Evolutionary conservation across 2,888 invertebrate species (phyloP), one percentile per base, ranked within the genome.

Genomic region (Cylloceria caligata): DNA sequence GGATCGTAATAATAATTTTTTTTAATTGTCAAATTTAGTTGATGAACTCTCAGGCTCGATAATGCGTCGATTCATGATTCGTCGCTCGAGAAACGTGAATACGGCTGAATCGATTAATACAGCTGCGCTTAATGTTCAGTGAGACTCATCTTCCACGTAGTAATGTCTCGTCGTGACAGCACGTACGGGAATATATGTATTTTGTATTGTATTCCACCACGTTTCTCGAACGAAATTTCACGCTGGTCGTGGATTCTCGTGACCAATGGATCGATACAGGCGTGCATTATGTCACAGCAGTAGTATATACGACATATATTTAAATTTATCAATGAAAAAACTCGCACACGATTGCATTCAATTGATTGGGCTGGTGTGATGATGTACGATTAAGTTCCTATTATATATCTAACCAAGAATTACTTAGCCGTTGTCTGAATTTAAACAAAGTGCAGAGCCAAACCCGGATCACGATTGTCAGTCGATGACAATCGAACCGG

Each of bases 331-430:
- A n/a, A n/a, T n/a, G n/a, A n/a, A n/a, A 24, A 36, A 19, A 62
- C 6, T 62, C 62, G 34, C 62, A 36, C 57, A 62, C 19, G 4
- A 42, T 55, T 69, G 42, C 64, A 47, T 75, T 57, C 11, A 52
- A 78, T 69, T 21, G 34, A 57, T 19, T 39, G 65, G 74, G 67
- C 81, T 79, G 77, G 76, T 81, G 85, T 80, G 82, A 84, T 81
- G 77, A 86, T 80, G 85, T 87, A 86, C 86, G 85, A 87, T 89
- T 88, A 87, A 90, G 90, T 90, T 90, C 89, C 90, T 90, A 90
- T 90, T 90, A 86, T 77, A 88, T 88, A 85, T 88, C 86, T 86
- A 86, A 87, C 83, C 81, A 85, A 88, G 77, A 87, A 87, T 90
- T 87, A 87, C 85, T 89, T 88, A 87, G 83, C 86, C 84, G 83